A percentile compares a stretch with the other conserved stretches of the same genome.
phyloP scores from a whole-genome alignment of 2,113 vertebrate genomes.

The Martes martes region DNA sequence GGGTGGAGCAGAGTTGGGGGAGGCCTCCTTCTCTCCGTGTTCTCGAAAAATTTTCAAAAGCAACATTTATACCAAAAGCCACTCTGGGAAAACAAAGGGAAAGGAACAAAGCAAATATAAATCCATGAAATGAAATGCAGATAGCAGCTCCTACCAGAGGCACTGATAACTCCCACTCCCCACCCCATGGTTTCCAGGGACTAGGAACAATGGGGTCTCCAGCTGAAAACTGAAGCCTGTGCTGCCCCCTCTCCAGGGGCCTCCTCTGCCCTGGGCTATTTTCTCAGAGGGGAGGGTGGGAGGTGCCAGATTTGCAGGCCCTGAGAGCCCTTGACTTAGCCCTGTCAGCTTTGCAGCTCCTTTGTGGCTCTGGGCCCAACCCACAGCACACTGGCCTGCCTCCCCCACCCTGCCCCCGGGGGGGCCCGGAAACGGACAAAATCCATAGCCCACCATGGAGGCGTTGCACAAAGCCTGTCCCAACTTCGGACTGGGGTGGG shows the following conservation, averaged over 20 bases:
- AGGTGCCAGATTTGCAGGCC: not conserved
- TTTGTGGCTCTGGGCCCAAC: not conserved
- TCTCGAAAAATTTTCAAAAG: constrained; percentile 58
- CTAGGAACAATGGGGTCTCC: not conserved
- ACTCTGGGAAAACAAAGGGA: constrained; percentile 61
- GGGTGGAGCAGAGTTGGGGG: not conserved
- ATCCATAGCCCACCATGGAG: not conserved
- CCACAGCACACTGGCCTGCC: not conserved
- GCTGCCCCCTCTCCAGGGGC: not conserved
- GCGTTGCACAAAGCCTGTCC: constrained; percentile 28
- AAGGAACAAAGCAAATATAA: constrained; percentile 56
- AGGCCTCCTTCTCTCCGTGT: not conserved
- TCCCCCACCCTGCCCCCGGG: not conserved
- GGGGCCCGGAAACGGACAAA: not conserved
- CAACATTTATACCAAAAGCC: constrained; percentile 39
- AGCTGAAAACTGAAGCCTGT: not conserved
- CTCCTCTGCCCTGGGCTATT: not conserved
- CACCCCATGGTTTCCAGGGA: constrained; percentile 15
- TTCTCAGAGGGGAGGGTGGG: not conserved
- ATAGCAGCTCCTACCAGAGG: constrained; percentile 8
- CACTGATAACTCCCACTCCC: not conserved
- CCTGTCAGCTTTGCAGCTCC: not conserved
- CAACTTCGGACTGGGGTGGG: not conserved
- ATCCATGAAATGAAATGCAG: constrained; percentile 47
- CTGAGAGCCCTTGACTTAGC: not conserved